Conservation (phyloP, 92 coral and sea anemone genomes). For the Heteractis magnifica region DNA sequence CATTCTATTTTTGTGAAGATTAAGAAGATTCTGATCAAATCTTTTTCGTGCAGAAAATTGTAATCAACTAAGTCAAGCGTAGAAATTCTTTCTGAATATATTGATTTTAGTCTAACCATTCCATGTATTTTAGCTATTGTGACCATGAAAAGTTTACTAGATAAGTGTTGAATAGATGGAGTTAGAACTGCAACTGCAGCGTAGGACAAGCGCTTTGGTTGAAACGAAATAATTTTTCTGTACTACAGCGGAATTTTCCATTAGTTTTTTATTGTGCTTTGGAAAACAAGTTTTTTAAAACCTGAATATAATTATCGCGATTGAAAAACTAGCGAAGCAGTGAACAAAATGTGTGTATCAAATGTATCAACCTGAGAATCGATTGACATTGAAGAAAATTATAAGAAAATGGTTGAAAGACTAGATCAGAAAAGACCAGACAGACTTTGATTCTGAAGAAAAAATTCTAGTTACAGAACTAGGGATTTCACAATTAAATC, state of each 20-base stretch:
- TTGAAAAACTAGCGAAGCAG: slow-evolving; percentile 2
- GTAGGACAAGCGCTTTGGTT: too few relatives aligned
- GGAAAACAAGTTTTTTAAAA: slow-evolving; percentile 20
- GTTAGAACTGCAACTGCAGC: too few relatives aligned
- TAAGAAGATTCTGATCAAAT: background rate
- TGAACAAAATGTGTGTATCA: background rate
- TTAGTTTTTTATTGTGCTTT: background rate
- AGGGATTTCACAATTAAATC: too few relatives aligned
- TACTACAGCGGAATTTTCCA: background rate
- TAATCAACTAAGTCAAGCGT: background rate
- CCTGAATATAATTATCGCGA: slow-evolving; percentile 12
- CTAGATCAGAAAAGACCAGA: background rate
- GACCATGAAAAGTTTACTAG: background rate
- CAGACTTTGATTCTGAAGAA: too few relatives aligned
- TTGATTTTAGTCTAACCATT: too few relatives aligned
- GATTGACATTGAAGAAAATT: background rate
- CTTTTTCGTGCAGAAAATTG: background rate
- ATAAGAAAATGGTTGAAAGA: background rate
- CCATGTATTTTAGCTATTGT: background rate
- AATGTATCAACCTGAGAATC: background rate
- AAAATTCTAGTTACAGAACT: too few relatives aligned
- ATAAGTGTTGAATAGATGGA: background rate
- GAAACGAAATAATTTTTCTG: background rate
- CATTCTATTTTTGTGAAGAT: too few relatives aligned
- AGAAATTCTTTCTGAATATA: background rate